Base-by-base conservation (phyloP, 1,140 invertebrate genomes). In the Leptinotarsa defecta region DNA sequence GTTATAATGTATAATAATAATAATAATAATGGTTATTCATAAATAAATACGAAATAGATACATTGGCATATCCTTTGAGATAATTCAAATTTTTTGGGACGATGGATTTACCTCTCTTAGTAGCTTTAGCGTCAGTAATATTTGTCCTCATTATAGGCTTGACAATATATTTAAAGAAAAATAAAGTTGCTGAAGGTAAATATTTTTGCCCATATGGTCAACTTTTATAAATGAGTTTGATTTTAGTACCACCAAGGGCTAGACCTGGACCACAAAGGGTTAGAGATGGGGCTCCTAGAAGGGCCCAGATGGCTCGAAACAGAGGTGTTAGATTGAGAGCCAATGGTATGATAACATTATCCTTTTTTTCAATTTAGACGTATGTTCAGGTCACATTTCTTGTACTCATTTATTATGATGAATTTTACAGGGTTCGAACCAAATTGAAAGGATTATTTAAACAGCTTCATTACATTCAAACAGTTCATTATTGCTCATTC, bases 301-400 rank as follows among this genome's bases (percentile, higher is more conserved):
- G 90, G 78, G 89, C 89, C 5, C 89, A 90, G 81, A 87, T 89
- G 67, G 89, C 89, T 8, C 86, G 90, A 68, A 91, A 91, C 84
- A 88, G 91, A 80, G 88, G 90, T 57, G 90, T 90, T 71, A 83
- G 90, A 20, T 87, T 91, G 83, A 86, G 88, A 84, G 88, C 87
- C 15, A 88, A 88, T 86, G 88, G 88, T 89, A 86, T 79, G 34
- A 43, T 43, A 11, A 11, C 34, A 43, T 43, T 43, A 43, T 43
- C 0, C 34, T 11, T 3, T 43, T 24, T 43, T 43, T 43, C 34
- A 43, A 43, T 43, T 43, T 11, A 11, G 8, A 43, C 0, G 34
- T 43, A 11, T 43, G 34, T 8, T 43, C 34, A 43, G 34, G 1
- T 11, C 34, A 43, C 34, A 43, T 11, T 43, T 43, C 34, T 43